Evolutionary conservation across 1,140 invertebrate genomes (phyloP).

Genomic region (Pentalonia nigronervosa): DNA sequence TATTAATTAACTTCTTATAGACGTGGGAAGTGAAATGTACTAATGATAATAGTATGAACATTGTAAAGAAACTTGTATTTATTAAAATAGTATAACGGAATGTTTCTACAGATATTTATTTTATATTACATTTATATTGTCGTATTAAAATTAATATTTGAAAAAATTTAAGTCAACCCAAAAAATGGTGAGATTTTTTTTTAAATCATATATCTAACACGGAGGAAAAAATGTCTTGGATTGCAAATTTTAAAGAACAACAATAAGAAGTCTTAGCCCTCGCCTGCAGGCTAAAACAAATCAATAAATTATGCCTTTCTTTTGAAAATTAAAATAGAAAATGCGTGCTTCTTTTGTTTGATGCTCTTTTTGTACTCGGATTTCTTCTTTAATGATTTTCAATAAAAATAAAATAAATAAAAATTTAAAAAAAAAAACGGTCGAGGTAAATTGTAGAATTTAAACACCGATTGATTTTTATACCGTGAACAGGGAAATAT

Average conservation of each 20-base stretch:
- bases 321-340: neutral
- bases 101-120: too few relatives aligned
- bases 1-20: too few relatives aligned
- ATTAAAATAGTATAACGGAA: neutral
- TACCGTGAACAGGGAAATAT: neutral
- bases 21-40: neutral
- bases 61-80: neutral
- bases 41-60: neutral
- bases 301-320: neutral
- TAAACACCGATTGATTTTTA: neutral
- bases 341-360: neutral
- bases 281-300: neutral
- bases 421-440: neutral
- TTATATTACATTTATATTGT: too few relatives aligned
- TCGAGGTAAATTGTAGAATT: neutral
- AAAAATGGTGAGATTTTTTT: neutral
- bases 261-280: neutral
- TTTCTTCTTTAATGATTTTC: neutral
- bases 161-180: neutral
- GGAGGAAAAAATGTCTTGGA: neutral
- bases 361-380: neutral
- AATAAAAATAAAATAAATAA: neutral
- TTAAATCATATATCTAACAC: neutral
- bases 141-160: too few relatives aligned
- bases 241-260: neutral